phyloP scores from a whole-genome alignment of 1,140 invertebrate genomes.

The Reticulitermes speratus region DNA sequence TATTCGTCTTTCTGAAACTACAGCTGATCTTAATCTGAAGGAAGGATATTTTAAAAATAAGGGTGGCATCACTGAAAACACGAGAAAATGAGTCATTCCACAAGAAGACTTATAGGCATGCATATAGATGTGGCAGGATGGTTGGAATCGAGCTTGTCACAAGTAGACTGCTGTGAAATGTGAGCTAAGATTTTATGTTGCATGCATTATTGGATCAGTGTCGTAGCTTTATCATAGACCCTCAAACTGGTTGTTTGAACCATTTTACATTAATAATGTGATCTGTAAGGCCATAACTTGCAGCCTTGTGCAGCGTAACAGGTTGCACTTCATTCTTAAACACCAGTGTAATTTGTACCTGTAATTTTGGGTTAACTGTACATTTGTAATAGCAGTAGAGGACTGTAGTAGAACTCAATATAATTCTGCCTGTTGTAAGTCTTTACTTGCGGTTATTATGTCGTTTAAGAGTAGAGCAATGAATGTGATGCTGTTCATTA shows the following conservation, averaged over 20 bases:
- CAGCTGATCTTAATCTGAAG: no score
- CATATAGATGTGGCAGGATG: no score
- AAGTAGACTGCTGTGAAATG: background rate
- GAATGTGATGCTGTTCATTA: background rate
- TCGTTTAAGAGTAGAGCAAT: background rate
- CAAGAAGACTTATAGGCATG: no score
- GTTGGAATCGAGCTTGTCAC: no score
- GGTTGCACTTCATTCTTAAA: background rate
- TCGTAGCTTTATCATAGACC: no score
- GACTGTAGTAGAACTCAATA: background rate
- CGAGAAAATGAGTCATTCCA: no score
- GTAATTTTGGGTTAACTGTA: background rate
- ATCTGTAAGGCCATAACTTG: background rate
- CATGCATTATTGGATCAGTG: background rate
- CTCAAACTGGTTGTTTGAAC: background rate
- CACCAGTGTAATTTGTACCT: background rate
- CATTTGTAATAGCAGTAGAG: background rate
- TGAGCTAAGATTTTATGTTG: background rate
- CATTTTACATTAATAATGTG: background rate
- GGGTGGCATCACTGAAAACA: no score
- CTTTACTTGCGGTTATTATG: background rate
- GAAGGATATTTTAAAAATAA: no score
- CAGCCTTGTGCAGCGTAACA: background rate
- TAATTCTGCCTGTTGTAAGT: background rate
- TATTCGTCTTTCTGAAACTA: no score